Evolutionary conservation across 1,140 invertebrate species (phyloP).

Genomic region (Hestina assimilis): DNA sequence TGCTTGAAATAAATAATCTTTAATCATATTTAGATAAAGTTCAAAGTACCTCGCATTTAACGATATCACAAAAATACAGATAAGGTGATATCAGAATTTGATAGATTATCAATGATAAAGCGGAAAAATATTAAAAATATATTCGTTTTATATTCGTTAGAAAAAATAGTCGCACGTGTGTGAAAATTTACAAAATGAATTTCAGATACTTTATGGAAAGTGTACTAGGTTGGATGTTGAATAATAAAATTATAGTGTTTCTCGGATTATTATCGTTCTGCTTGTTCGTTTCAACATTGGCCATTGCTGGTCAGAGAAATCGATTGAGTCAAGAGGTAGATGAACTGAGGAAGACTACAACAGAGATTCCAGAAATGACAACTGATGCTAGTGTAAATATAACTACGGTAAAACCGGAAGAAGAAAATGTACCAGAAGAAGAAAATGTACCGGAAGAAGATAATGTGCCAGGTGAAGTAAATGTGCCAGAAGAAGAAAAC

Average conservation of each 20-base stretch:
- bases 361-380: background rate
- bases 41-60: too few species aligned
- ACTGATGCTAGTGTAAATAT: background rate
- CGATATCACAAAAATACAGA: background rate
- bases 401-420: background rate
- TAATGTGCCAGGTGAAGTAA: background rate
- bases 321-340: slow-evolving; percentile 35
- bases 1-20: too few species aligned
- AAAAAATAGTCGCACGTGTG: background rate
- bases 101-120: slow-evolving; percentile 10
- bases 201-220: slow-evolving; percentile 53
- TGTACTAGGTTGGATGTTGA: slow-evolving; percentile 52
- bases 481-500: background rate
- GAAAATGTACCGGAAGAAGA: background rate
- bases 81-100: background rate
- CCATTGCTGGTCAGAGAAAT: slow-evolving; percentile 54
- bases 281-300: slow-evolving; percentile 58
- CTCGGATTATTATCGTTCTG: slow-evolving; percentile 56
- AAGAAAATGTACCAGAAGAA: background rate
- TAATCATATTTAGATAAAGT: too few species aligned
- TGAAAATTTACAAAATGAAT: slow-evolving; percentile 40
- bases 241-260: slow-evolving; percentile 67
- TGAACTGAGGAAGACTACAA: slow-evolving; percentile 28
- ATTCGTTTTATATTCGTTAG: slow-evolving; percentile 3
- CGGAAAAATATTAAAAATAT: slow-evolving; percentile 1